Evolutionary conservation across 2,888 invertebrate species (phyloP).

Genomic region (Eupeodes latifasciatus): DNA sequence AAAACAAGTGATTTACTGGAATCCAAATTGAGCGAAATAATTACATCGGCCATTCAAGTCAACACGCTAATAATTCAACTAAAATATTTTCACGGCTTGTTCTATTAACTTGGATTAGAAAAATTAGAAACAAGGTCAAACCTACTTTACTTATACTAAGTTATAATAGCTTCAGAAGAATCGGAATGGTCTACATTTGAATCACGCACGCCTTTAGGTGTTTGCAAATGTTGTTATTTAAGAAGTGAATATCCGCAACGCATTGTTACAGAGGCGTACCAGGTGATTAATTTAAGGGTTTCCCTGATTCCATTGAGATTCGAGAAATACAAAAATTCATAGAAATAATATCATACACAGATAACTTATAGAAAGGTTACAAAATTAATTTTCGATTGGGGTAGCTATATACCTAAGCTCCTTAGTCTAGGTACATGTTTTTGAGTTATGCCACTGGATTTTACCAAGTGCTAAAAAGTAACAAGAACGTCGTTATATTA

Average conservation of each 20-base stretch:
- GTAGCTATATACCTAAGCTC: too few species aligned
- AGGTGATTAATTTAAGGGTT: background rate
- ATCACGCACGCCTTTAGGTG: constrained; percentile 33
- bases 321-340: too few species aligned
- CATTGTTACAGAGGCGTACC: background rate
- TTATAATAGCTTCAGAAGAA: background rate
- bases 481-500: background rate
- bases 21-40: constrained; percentile 27
- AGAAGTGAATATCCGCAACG: constrained; percentile 32
- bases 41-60: background rate
- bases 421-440: background rate
- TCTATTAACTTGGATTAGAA: constrained; percentile 1
- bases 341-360: too few species aligned
- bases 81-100: constrained; percentile 15
- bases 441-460: background rate
- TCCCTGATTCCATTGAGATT: background rate
- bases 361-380: too few species aligned
- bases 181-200: constrained; percentile 11
- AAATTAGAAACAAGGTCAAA: background rate
- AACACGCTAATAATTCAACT: background rate
- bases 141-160: too few species aligned
- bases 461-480: constrained; percentile 8
- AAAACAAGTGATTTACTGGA: constrained; percentile 20
- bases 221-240: background rate
- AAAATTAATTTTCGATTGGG: too few species aligned